These are phyloP conservation scores for Cariama cristata DNA, from an alignment of 2,113 vertebrate genomes.

Conservation along the genomic window DNA sequence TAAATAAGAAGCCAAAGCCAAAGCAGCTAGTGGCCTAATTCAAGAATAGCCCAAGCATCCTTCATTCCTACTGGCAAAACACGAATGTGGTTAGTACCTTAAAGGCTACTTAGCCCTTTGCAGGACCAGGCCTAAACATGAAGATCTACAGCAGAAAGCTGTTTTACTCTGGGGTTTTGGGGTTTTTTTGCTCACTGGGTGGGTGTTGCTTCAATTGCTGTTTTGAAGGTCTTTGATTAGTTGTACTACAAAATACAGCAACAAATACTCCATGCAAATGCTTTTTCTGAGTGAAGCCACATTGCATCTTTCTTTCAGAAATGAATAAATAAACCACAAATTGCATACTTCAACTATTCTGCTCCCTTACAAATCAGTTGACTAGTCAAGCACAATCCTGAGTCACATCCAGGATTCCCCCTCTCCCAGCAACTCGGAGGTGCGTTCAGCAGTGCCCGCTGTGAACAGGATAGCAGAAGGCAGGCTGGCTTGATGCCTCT, in stretches of 20 bases:
- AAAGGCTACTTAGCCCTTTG: background rate
- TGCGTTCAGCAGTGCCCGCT: background rate
- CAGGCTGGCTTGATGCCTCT: background rate
- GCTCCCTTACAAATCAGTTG: background rate
- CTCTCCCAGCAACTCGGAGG: background rate
- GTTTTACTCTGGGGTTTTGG: background rate
- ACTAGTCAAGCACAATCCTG: background rate
- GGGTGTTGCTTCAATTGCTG: background rate
- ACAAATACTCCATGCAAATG: background rate
- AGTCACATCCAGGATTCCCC: background rate
- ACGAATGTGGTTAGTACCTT: background rate
- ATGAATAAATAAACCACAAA: slow-evolving; percentile 32
- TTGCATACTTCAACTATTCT: slow-evolving; percentile 33
- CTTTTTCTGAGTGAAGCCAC: slow-evolving; percentile 26
- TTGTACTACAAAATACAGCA: background rate
- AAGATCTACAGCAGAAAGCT: background rate
- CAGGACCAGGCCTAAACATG: background rate
- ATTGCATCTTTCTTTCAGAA: background rate
- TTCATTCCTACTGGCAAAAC: background rate
- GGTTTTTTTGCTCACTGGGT: background rate
- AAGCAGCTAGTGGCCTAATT: background rate
- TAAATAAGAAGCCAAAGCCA: background rate
- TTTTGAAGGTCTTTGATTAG: background rate
- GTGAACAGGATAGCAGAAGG: background rate
- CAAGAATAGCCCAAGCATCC: background rate